Evolutionary conservation across 2,888 invertebrate species (phyloP).

Genomic region (Nomada lathburiana): DNA sequence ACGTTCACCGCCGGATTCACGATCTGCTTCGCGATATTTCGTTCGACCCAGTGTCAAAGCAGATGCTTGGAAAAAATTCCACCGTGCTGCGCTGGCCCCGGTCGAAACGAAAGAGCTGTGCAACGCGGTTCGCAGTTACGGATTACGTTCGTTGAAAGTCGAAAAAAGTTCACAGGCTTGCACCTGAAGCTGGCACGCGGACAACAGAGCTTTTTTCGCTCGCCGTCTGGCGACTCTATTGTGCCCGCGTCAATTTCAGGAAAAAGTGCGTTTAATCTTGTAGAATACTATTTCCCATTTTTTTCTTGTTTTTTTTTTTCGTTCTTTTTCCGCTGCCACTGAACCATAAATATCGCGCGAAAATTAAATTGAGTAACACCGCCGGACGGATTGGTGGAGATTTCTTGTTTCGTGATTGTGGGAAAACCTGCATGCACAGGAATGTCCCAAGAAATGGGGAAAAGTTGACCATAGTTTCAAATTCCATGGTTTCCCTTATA

Average conservation of each 20-base stretch:
- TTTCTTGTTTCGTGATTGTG: too few species aligned
- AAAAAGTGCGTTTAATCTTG: slow-evolving; percentile 54
- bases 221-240: slow-evolving; percentile 48
- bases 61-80: background rate
- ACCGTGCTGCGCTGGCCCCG: background rate
- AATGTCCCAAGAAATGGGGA: too few species aligned
- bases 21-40: background rate
- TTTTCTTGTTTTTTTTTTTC: slow-evolving; percentile 11
- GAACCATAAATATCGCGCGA: background rate
- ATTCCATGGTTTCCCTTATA: too few species aligned
- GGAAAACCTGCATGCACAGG: too few species aligned
- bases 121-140: slow-evolving; percentile 48
- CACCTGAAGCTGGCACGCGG: slow-evolving; percentile 67
- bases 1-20: background rate
- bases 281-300: slow-evolving; percentile 18
- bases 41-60: background rate
- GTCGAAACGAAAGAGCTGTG: slow-evolving; percentile 32
- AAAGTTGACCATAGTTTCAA: too few species aligned
- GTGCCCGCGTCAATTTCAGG: slow-evolving; percentile 65
- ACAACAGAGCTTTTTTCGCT: slow-evolving; percentile 56
- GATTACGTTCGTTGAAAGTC: slow-evolving; percentile 53
- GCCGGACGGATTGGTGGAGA: too few species aligned
- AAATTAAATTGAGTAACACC: background rate
- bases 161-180: slow-evolving; percentile 44
- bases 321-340: background rate